Evolutionary conservation across 2,113 vertebrate genomes (phyloP), one percentile per base, ranked within the genome.

Genomic region (Axis porcinus): DNA sequence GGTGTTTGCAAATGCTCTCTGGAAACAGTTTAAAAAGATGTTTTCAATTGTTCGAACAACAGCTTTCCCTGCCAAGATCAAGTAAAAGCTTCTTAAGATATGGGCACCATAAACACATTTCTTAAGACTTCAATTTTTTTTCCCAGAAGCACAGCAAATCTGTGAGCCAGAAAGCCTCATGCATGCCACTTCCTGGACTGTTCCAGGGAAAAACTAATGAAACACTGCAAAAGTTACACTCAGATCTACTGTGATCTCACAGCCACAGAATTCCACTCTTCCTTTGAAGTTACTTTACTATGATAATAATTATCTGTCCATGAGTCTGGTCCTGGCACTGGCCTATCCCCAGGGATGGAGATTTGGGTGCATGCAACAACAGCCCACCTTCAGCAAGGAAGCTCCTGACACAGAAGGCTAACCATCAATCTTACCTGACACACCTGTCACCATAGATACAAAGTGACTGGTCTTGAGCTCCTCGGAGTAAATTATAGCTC

Each of bases 71-170:
- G 98, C 98, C 96, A 98, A 98, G 96, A 98, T 98, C 97, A 99
- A 99, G 98, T 95, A 98, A 98, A 98, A 98, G 82, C 96, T 93
- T 97, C 92, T 98, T 96, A 98, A 98, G 98, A 98, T 97, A 99
- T 47, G 92, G 95, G 93, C 94, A 98, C 95, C 95, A 98, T 98
- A 98, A 98, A 98, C 91, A 97, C 93, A 90, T 36, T 97, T 96
- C 96, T 99, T 98, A 92, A 97, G 84, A 96, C 98, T 98, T 98
- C 97, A 94, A 94, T 95, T 94, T 96, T 30, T 58, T 97, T 97
- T 97, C 87, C 85, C 88, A 98, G 95, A 97, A 97, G 96, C 15
- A 89, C 36, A 94, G 89, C 97, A 91, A 98, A 97, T 98, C 89
- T 98, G 57, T 79, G 92, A 98, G 94, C 96, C 98, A 99, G 95